A percentile compares a stretch with the other conserved stretches of the same genome.
phyloP scores from a whole-genome alignment of 2,888 invertebrate species.

The Megastigmus dorsalis region DNA sequence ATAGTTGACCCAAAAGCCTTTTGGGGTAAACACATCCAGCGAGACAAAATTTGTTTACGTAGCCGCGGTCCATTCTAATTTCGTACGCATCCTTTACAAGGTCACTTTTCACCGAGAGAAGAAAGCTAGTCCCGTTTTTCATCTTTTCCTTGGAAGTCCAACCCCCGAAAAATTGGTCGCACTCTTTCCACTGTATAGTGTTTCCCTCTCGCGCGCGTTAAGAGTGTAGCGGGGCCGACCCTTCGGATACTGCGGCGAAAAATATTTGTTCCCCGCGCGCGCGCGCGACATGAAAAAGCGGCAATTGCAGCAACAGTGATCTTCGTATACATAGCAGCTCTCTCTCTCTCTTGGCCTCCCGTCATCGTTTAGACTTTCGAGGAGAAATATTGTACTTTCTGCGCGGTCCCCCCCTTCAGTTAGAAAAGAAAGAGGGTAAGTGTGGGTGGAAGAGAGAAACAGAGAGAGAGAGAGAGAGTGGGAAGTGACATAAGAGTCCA shows the following conservation, averaged over 20 bases:
- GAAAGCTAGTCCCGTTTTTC: slow-evolving; percentile 34
- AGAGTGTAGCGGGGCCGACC: neutral
- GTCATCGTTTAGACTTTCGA: slow-evolving; percentile 25
- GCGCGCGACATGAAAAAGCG: neutral
- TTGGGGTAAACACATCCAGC: neutral
- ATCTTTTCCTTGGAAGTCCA: neutral
- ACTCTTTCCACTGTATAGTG: neutral
- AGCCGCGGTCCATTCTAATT: neutral
- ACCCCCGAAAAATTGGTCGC: slow-evolving; percentile 6
- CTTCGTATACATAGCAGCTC: no score
- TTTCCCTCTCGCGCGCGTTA: neutral
- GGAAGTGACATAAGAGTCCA: slow-evolving; percentile 44
- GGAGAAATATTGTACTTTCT: slow-evolving; percentile 30
- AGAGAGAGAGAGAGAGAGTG: neutral
- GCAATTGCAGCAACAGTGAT: slow-evolving; percentile 22
- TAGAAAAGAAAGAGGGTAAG: neutral
- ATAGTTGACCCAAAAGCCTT: slow-evolving; percentile 33
- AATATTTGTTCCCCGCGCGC: slow-evolving; percentile 27
- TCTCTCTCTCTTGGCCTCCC: no score
- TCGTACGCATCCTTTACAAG: slow-evolving; percentile 12
- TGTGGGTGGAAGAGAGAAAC: neutral
- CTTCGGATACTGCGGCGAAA: slow-evolving; percentile 5
- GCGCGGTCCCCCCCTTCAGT: neutral
- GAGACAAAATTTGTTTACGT: slow-evolving; percentile 36
- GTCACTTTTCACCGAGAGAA: slow-evolving; percentile 45